A percentile compares a stretch with the other conserved stretches of the same genome.
Evolutionary conservation across 1,140 invertebrate genomes (phyloP).

Genomic region (Penaeus indicus): DNA sequence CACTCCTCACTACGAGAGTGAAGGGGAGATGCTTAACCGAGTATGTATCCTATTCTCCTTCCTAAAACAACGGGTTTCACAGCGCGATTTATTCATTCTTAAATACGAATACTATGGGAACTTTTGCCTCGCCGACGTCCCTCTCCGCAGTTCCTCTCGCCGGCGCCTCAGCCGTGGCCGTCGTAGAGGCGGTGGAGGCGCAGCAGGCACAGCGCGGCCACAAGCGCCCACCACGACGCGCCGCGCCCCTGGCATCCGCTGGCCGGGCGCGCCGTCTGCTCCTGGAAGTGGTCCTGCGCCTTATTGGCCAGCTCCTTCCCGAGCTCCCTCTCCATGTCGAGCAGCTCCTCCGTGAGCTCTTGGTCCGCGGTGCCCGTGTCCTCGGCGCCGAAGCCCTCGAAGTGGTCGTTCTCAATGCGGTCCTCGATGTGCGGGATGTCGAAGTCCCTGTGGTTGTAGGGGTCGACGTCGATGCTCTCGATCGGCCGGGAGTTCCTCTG

Average conservation of each 20-base stretch:
- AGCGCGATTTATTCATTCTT: slow-evolving; percentile 12
- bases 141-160: no score
- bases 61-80: not conserved
- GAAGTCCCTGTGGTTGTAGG: slow-evolving; percentile 45
- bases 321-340: slow-evolving; percentile 55
- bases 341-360: slow-evolving; percentile 50
- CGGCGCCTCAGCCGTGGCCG: slow-evolving; percentile 26
- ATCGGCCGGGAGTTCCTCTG: slow-evolving; percentile 59
- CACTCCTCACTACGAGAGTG: no score
- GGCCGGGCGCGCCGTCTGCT: slow-evolving; percentile 34
- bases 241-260: not conserved
- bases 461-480: slow-evolving; percentile 60
- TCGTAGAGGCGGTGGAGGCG: slow-evolving; percentile 20
- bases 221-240: slow-evolving; percentile 2
- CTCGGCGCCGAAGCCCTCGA: not conserved
- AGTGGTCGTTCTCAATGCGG: slow-evolving; percentile 15
- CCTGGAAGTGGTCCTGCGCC: slow-evolving; percentile 38
- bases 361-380: slow-evolving; percentile 18
- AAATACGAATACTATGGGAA: slow-evolving; percentile 3
- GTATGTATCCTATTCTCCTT: not conserved
- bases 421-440: slow-evolving; percentile 59
- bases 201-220: not conserved
- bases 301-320: slow-evolving; percentile 51
- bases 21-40: no score
- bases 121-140: not conserved